Evolutionary conservation across 2,888 invertebrate genomes (phyloP).

Genomic region (Cheilosia scutellata): DNA sequence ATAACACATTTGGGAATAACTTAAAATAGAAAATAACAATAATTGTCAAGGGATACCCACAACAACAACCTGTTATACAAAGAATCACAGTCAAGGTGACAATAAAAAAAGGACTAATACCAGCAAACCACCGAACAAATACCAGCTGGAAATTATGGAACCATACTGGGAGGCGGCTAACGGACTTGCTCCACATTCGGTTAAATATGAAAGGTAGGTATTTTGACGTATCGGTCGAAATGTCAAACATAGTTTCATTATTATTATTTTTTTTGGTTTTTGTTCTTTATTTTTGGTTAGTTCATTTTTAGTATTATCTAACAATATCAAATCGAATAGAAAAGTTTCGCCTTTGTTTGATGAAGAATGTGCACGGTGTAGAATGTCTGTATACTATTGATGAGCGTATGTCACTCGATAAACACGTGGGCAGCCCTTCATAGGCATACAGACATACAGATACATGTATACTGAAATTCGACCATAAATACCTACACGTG

Average conservation of each 20-base stretch:
- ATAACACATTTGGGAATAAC: slow-evolving; percentile 64
- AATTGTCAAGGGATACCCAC: slow-evolving; percentile 17
- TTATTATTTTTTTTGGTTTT: slow-evolving; percentile 7
- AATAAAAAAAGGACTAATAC: slow-evolving; percentile 74
- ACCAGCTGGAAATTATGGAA: slow-evolving; percentile 80
- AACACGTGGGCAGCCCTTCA: slow-evolving; percentile 37
- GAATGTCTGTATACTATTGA: not conserved
- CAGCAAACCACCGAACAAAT: slow-evolving; percentile 64
- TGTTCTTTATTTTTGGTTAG: slow-evolving; percentile 6
- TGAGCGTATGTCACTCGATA: slow-evolving; percentile 19
- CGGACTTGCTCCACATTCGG: slow-evolving; percentile 84
- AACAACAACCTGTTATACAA: slow-evolving; percentile 64
- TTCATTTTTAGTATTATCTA: slow-evolving; percentile 4
- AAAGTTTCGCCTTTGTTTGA: too few relatives aligned
- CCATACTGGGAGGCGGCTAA: slow-evolving; percentile 84
- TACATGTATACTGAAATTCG: not conserved
- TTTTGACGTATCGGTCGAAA: slow-evolving; percentile 59
- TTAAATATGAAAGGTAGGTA: slow-evolving; percentile 84
- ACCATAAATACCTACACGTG: slow-evolving; percentile 12
- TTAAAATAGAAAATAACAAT: slow-evolving; percentile 6
- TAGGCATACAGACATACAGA: too few relatives aligned
- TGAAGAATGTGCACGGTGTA: too few relatives aligned
- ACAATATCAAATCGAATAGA: too few relatives aligned
- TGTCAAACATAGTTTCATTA: slow-evolving; percentile 24
- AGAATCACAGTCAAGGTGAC: slow-evolving; percentile 43